Evolutionary conservation across 2,888 invertebrate species (phyloP).

Genomic region (Folsomia manolachei): DNA sequence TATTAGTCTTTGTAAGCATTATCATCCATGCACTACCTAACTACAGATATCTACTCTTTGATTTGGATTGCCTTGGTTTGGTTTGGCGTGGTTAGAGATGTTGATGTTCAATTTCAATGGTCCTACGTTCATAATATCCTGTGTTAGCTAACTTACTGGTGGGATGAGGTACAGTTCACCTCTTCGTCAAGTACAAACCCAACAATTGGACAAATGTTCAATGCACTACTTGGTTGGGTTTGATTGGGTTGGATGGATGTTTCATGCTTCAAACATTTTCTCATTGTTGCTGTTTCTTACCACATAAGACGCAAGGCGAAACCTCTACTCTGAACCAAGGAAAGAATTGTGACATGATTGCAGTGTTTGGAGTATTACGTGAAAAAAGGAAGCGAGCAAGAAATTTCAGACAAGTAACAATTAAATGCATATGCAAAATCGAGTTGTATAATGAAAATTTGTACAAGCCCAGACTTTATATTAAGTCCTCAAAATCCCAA

Average conservation of each 20-base stretch:
- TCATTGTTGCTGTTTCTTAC: not conserved
- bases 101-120: conserved; percentile 2
- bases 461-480: too few relatives aligned
- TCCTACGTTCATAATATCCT: not conserved
- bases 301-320: not conserved
- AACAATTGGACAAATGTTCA: not conserved
- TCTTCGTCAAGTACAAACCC: not conserved
- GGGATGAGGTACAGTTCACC: not conserved
- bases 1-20: not conserved
- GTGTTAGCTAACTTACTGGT: not conserved
- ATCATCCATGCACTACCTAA: not conserved
- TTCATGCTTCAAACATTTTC: not conserved
- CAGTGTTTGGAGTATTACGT: too few relatives aligned
- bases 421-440: not conserved
- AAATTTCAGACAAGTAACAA: not conserved
- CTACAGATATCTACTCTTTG: not conserved
- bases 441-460: not conserved
- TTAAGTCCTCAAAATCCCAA: too few relatives aligned
- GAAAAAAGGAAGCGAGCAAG: not conserved
- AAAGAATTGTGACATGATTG: not conserved
- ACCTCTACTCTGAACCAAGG: not conserved
- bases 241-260: too few relatives aligned
- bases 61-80: conserved; percentile 4
- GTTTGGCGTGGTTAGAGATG: not conserved
- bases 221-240: conserved; percentile 2